phyloP scores from a whole-genome alignment of 2,797 vertebrate genomes.

The Avahi laniger region DNA sequence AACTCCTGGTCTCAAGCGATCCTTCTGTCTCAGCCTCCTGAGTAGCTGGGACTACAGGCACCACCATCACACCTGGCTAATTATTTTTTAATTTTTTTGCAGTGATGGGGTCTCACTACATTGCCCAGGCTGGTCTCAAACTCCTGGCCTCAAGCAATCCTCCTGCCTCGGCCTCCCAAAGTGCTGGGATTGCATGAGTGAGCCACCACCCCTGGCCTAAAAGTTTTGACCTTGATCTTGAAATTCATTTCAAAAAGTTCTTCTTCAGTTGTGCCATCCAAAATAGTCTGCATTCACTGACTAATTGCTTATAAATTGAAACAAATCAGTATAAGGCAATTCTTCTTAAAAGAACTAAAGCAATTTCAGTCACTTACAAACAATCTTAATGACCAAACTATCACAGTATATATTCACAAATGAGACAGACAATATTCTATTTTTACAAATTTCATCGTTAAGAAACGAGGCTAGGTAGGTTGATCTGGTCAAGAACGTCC shows the following conservation, averaged over 20 bases:
- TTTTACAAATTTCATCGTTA: neutral
- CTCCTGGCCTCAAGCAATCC: neutral
- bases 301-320: neutral
- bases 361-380: neutral
- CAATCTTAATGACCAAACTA: too few relatives aligned
- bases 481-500: accelerated
- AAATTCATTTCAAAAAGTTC: neutral
- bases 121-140: neutral
- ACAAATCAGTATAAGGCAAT: neutral
- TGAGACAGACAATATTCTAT: neutral
- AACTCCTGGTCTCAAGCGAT: neutral
- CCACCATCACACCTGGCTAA: neutral
- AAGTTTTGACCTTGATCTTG: too few relatives aligned
- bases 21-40: neutral
- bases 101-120: neutral
- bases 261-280: neutral
- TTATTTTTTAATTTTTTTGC: neutral
- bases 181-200: neutral
- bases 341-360: neutral
- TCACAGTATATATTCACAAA: neutral
- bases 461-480: accelerated
- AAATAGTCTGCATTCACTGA: neutral
- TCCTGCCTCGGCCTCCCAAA: neutral
- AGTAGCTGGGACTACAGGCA: neutral
- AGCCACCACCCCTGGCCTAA: neutral